These are phyloP conservation scores for Okapia johnstoni DNA, from an alignment of 2,113 vertebrate genomes.

Conservation along the genomic window DNA sequence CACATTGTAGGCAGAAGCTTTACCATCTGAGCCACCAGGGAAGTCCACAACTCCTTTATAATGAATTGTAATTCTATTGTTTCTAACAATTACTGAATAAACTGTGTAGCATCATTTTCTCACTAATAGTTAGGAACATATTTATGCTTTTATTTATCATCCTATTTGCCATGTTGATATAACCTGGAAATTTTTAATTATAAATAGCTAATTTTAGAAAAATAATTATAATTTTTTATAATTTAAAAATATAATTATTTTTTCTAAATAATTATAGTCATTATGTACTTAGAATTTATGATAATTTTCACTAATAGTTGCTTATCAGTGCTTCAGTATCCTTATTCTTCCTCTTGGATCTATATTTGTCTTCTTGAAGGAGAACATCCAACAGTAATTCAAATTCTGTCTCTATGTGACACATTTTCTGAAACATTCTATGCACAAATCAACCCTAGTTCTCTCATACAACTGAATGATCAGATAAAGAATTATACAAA, in stretches of 20 bases:
- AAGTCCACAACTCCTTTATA: neutral
- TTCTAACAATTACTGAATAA: neutral
- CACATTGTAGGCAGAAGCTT: neutral
- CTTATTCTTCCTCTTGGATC: neutral
- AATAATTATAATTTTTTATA: neutral
- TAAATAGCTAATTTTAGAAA: neutral
- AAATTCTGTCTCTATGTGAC: neutral
- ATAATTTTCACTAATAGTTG: neutral
- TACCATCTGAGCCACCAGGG: neutral
- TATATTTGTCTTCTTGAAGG: neutral
- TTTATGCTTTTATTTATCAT: neutral
- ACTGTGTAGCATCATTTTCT: neutral
- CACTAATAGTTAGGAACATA: neutral
- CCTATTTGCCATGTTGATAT: neutral
- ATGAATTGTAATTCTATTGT: neutral
- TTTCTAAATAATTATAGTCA: neutral
- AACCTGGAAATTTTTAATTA: neutral
- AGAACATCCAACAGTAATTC: neutral
- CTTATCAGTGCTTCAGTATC: neutral
- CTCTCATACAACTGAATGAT: neutral
- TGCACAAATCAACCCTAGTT: neutral
- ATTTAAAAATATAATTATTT: neutral
- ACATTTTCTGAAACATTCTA: neutral
- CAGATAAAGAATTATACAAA: neutral
- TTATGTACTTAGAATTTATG: neutral